These are phyloP conservation scores for Anas platyrhynchos DNA, from an alignment of 2,113 vertebrate species.

Conservation along the genomic window DNA sequence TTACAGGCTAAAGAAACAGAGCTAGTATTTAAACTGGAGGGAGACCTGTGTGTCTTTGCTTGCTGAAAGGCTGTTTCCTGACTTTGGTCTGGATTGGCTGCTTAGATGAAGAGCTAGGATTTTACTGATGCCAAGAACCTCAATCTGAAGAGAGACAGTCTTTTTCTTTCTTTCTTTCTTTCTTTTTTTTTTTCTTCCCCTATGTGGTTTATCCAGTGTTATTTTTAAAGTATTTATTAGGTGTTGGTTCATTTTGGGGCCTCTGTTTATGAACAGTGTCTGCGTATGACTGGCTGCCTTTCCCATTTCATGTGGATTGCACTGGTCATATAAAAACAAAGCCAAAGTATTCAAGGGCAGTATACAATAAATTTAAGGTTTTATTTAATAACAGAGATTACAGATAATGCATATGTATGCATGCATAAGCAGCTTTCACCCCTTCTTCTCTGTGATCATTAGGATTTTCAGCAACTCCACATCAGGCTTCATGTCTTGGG, in stretches of 20 bases:
- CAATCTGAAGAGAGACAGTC: not conserved
- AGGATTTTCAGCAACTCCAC: not conserved
- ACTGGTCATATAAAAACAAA: not conserved
- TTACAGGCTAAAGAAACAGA: not conserved
- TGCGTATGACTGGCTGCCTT: not conserved
- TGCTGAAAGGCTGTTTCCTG: not conserved
- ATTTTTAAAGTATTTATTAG: conserved; percentile 9
- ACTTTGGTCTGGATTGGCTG: not conserved
- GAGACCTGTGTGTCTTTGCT: not conserved
- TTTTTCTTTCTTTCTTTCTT: too few relatives aligned
- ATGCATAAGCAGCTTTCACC: not conserved
- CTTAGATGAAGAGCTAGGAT: not conserved
- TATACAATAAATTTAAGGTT: not conserved
- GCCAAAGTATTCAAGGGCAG: not conserved
- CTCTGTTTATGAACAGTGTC: not conserved
- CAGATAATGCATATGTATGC: not conserved
- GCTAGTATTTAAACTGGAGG: not conserved
- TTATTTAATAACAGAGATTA: not conserved
- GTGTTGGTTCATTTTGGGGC: not conserved
- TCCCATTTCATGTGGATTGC: not conserved
- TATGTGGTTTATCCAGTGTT: not conserved
- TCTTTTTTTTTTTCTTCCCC: not conserved
- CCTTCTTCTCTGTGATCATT: not conserved
- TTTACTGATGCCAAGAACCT: not conserved
- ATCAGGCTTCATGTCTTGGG: not conserved